Conservation (phyloP, 1,140 invertebrate genomes). For the Nymphalis io region DNA sequence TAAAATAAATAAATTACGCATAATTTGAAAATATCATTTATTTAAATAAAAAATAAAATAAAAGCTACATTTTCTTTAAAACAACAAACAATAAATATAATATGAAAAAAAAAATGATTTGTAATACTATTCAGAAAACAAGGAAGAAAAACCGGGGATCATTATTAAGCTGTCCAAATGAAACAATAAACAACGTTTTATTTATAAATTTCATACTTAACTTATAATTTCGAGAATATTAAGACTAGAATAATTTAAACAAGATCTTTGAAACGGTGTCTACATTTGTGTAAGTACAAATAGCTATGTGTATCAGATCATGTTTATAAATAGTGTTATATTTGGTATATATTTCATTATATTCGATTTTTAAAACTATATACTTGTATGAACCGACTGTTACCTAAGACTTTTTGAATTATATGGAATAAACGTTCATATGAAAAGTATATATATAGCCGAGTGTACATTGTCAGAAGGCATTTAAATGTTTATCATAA, state of each 20-base stretch:
- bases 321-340: not conserved
- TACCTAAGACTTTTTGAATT: not conserved
- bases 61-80: not conserved
- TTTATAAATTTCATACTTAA: not conserved
- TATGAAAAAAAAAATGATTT: not conserved
- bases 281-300: slow-evolving; percentile 14
- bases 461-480: too few relatives aligned
- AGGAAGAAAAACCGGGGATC: not conserved
- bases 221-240: slow-evolving; percentile 31
- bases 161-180: not conserved
- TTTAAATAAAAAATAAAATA: slow-evolving; percentile 11
- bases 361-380: not conserved
- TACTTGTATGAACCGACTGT: not conserved
- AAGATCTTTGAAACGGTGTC: slow-evolving; percentile 31
- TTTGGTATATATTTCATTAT: not conserved
- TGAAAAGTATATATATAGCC: too few relatives aligned
- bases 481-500: too few relatives aligned
- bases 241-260: slow-evolving; percentile 43
- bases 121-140: not conserved
- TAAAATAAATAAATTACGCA: not conserved
- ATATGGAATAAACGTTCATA: too few relatives aligned
- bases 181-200: not conserved
- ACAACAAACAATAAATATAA: slow-evolving; percentile 2
- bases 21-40: slow-evolving; percentile 25
- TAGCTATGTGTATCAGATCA: slow-evolving; percentile 1